Evolutionary conservation across 1,140 invertebrate genomes (phyloP).

Genomic region (Periplaneta americana): DNA sequence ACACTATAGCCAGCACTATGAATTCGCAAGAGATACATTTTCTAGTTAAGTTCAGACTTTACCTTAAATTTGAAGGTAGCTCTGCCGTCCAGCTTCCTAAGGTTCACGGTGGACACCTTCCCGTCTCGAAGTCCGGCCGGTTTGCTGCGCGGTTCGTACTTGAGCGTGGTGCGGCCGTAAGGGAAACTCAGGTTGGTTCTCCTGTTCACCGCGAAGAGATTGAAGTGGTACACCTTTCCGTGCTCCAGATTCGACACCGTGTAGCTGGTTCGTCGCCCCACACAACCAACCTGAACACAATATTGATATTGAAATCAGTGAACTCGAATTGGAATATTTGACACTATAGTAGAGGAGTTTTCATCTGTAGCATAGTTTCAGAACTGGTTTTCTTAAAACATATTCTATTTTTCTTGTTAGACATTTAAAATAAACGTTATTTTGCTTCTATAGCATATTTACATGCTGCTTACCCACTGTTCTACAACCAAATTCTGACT

Average conservation of each 20-base stretch:
- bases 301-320: too few relatives aligned
- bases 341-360: too few relatives aligned
- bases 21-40: too few relatives aligned
- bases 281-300: conserved; percentile 38
- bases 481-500: too few relatives aligned
- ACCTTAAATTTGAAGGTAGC: conserved; percentile 38
- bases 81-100: conserved; percentile 35
- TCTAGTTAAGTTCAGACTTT: neutral
- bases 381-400: too few relatives aligned
- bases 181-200: conserved; percentile 38
- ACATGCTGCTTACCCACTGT: too few relatives aligned
- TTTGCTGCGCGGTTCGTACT: conserved; percentile 31
- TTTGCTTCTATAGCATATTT: too few relatives aligned
- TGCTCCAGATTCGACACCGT: conserved; percentile 46
- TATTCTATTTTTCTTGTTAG: too few relatives aligned
- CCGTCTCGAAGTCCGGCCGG: conserved; percentile 34
- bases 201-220: conserved; percentile 38
- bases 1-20: too few relatives aligned
- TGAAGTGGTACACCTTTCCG: conserved; percentile 40
- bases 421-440: too few relatives aligned
- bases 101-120: conserved; percentile 30
- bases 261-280: conserved; percentile 46
- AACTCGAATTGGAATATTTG: too few relatives aligned
- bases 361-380: too few relatives aligned
- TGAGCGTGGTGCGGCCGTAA: conserved; percentile 31